A percentile compares a stretch with the other conserved stretches of the same genome.
Conservation (phyloP, 2,888 invertebrate genomes). For the Heliconius cydno region DNA sequence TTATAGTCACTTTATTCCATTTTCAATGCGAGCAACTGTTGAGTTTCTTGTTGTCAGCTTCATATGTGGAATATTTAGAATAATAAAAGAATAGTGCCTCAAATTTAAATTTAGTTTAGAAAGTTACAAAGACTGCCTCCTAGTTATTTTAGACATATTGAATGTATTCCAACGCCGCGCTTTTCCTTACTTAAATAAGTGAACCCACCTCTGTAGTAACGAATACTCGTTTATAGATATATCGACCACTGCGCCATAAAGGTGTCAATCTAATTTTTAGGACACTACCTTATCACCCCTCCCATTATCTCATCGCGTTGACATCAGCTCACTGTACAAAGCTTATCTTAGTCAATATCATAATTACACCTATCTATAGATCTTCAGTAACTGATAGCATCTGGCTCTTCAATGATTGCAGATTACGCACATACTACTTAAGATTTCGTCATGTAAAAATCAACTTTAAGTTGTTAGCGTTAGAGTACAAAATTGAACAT, state of each 20-base stretch:
- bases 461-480: background rate
- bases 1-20: too few species aligned
- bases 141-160: too few species aligned
- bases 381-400: constrained; percentile 33
- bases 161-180: too few species aligned
- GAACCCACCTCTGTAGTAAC: too few species aligned
- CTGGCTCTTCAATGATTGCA: constrained; percentile 41
- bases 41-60: too few species aligned
- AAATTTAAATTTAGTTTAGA: too few species aligned
- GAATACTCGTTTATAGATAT: background rate
- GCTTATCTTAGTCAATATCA: constrained; percentile 48
- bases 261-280: background rate
- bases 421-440: constrained; percentile 42
- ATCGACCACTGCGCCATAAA: background rate
- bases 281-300: constrained; percentile 29
- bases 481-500: constrained; percentile 5
- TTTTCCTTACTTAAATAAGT: too few species aligned
- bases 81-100: too few species aligned
- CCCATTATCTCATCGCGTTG: constrained; percentile 34
- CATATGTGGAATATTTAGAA: too few species aligned
- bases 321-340: constrained; percentile 35
- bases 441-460: background rate
- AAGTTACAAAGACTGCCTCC: too few species aligned
- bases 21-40: too few species aligned
- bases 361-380: constrained; percentile 42